Percentiles rank a stretch among this genome's conserved stretches.
These are phyloP conservation scores for Pitta sordida DNA, from an alignment of 2,113 vertebrate genomes.

Conservation along the genomic window DNA sequence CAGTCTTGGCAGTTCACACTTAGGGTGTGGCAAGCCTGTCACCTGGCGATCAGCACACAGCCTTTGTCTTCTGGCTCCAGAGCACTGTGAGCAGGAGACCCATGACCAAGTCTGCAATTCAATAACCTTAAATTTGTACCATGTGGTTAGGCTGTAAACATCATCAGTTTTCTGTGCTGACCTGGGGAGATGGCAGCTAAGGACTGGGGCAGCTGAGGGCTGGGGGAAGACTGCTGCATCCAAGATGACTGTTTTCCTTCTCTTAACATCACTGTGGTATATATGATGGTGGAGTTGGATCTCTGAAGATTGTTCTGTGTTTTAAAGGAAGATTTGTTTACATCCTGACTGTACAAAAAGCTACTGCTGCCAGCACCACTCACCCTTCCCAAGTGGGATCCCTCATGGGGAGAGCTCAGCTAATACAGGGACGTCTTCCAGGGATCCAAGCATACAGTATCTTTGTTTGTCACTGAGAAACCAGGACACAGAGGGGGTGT, in stretches of 20 bases:
- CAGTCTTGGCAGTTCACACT: background rate
- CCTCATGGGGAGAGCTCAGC: background rate
- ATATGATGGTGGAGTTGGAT: background rate
- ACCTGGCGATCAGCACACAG: background rate
- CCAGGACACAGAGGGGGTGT: background rate
- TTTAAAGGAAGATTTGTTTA: background rate
- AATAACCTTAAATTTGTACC: background rate
- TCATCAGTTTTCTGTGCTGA: background rate
- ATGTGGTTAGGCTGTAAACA: background rate
- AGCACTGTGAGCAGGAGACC: background rate
- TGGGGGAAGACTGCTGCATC: background rate
- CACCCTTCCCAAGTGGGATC: fast-evolving
- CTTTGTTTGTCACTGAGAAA: background rate
- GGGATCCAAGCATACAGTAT: background rate
- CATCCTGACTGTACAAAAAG: background rate
- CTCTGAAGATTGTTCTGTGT: background rate
- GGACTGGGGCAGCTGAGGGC: background rate
- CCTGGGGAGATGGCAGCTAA: background rate
- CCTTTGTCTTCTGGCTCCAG: background rate
- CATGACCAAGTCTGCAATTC: background rate
- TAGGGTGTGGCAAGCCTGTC: background rate
- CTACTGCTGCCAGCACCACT: background rate
- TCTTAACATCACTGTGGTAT: background rate
- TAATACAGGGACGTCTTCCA: background rate
- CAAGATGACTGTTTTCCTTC: background rate